A percentile compares a stretch with the other conserved stretches of the same genome.
Evolutionary conservation across 35 echinoderm and acorn worm genomes (phyloP).

Genomic region (Heliocidaris erythrogramma): DNA sequence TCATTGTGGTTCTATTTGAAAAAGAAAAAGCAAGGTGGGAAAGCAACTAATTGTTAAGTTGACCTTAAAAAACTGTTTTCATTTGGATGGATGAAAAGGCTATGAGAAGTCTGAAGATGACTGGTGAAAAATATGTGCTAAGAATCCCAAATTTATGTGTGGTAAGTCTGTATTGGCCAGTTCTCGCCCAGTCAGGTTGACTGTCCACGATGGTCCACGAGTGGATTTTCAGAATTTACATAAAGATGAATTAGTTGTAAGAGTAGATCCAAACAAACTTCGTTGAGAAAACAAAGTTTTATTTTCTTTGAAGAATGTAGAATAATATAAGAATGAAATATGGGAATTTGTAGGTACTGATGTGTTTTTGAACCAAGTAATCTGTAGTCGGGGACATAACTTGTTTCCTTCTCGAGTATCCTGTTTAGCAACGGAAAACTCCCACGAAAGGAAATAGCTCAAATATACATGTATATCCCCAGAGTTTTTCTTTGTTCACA

Average conservation of each 20-base stretch:
- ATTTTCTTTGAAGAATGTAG: too few relatives aligned
- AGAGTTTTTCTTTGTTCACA: background rate
- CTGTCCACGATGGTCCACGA: too few relatives aligned
- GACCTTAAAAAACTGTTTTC: background rate
- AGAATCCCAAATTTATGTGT: background rate
- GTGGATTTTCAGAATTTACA: too few relatives aligned
- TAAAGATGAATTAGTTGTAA: too few relatives aligned
- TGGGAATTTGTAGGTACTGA: background rate
- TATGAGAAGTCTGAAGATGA: background rate
- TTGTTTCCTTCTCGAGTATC: background rate
- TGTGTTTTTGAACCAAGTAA: background rate
- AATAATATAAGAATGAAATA: background rate
- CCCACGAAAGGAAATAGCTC: background rate
- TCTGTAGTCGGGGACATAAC: background rate
- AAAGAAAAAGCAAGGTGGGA: background rate
- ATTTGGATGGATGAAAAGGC: background rate
- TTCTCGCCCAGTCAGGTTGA: too few relatives aligned
- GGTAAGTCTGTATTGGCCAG: too few relatives aligned
- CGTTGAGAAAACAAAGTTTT: too few relatives aligned
- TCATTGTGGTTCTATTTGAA: background rate
- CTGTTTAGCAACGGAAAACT: constrained; percentile 4
- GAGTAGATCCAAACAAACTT: too few relatives aligned
- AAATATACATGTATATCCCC: background rate
- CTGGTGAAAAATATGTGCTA: background rate
- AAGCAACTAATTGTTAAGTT: background rate